Evolutionary conservation across 2,888 invertebrate species (phyloP).

Genomic region (Pyralis farinalis): DNA sequence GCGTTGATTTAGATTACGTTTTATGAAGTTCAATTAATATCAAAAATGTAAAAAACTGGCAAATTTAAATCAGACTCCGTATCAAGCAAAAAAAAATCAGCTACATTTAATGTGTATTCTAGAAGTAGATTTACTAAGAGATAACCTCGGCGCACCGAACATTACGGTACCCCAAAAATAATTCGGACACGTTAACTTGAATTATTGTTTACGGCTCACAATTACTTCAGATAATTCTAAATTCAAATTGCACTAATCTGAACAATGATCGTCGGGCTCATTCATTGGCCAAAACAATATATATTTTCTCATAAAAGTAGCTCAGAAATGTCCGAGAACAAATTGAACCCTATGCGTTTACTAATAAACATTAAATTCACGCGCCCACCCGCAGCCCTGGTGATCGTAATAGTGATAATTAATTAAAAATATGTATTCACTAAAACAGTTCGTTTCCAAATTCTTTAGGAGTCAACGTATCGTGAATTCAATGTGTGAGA

Average conservation of each 20-base stretch:
- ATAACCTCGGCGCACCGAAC: constrained; percentile 17
- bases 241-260: constrained; percentile 72
- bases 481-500: constrained; percentile 44
- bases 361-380: constrained; percentile 31
- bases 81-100: no score
- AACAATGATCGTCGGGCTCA: constrained; percentile 53
- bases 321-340: constrained; percentile 20
- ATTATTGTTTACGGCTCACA: constrained; percentile 59
- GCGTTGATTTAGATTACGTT: no score
- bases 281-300: constrained; percentile 70
- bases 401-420: constrained; percentile 59
- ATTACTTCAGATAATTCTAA: constrained; percentile 53
- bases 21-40: no score
- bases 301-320: constrained; percentile 61
- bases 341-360: constrained; percentile 29
- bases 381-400: constrained; percentile 13
- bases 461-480: constrained; percentile 62
- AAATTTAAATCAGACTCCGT: no score
- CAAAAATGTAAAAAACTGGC: no score
- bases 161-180: constrained; percentile 47
- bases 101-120: no score
- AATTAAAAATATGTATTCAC: constrained; percentile 68
- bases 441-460: constrained; percentile 64
- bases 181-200: constrained; percentile 60
- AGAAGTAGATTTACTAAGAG: no score